Evolutionary conservation across 2,888 invertebrate species (phyloP).

Genomic region (Micoletzkya japonica): DNA sequence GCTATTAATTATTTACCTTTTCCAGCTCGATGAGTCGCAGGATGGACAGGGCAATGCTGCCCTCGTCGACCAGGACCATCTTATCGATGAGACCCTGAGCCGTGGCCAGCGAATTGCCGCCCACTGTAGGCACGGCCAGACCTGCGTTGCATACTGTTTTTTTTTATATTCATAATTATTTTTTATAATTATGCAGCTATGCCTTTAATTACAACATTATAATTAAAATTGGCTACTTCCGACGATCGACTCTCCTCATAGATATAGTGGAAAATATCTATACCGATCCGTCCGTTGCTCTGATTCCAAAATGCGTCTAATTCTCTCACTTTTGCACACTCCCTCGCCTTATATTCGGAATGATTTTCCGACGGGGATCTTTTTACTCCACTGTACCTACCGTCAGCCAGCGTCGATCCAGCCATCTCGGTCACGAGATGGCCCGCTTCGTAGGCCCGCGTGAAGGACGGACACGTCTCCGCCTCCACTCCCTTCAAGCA

Average conservation of each 20-base stretch:
- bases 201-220: no score
- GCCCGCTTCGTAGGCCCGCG: slow-evolving; percentile 75
- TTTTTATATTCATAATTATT: no score
- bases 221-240: no score
- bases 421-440: slow-evolving; percentile 75
- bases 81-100: slow-evolving; percentile 75
- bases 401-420: slow-evolving; percentile 82
- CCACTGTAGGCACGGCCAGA: slow-evolving; percentile 83
- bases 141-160: slow-evolving; percentile 63
- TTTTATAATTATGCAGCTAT: no score
- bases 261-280: no score
- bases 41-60: slow-evolving; percentile 68
- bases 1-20: slow-evolving; percentile 46
- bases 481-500: slow-evolving; percentile 79
- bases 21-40: slow-evolving; percentile 66
- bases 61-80: slow-evolving; percentile 65
- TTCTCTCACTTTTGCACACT: no score
- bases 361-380: no score
- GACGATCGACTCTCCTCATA: no score
- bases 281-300: no score
- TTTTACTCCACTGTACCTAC: no score
- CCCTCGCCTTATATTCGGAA: no score
- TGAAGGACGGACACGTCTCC: slow-evolving; percentile 85
- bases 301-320: no score
- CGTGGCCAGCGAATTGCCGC: slow-evolving; percentile 81